These are phyloP conservation scores for Lagothrix lagotricha DNA, from an alignment of 2,797 vertebrate species.

Conservation along the genomic window DNA sequence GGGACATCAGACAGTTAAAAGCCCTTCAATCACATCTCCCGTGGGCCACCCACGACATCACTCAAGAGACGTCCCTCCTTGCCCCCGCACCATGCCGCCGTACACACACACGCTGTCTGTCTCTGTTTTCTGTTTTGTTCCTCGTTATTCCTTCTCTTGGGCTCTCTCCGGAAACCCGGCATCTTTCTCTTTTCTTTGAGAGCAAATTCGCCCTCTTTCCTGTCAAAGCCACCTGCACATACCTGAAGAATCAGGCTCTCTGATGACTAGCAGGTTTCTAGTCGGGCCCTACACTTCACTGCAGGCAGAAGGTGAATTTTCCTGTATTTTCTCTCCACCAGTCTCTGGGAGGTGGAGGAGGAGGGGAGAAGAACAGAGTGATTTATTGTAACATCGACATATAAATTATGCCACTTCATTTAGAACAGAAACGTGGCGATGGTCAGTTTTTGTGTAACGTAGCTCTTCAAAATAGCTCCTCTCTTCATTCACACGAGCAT, in stretches of 20 bases:
- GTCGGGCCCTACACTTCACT: neutral
- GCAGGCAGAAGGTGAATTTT: neutral
- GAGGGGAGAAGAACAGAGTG: neutral
- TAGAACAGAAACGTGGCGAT: neutral
- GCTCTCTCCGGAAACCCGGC: neutral
- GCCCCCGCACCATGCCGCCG: accelerated
- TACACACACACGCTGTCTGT: accelerated
- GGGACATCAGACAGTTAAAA: neutral
- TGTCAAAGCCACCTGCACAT: neutral
- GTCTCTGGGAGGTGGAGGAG: neutral
- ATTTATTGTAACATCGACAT: neutral
- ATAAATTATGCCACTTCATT: neutral
- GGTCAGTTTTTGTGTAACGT: accelerated
- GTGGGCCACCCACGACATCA: neutral
- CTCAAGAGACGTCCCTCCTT: neutral
- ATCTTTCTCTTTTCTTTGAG: neutral
- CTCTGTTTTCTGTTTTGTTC: neutral
- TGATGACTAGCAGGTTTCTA: neutral
- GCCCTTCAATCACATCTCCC: neutral
- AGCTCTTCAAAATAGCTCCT: neutral
- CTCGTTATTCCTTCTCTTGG: neutral
- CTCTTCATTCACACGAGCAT: accelerated
- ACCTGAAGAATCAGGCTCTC: neutral
- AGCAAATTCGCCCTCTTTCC: accelerated
- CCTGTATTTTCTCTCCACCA: neutral